Evolutionary conservation across 2,797 vertebrate genomes (phyloP).

Genomic region (Ctenosaura bakeri): DNA sequence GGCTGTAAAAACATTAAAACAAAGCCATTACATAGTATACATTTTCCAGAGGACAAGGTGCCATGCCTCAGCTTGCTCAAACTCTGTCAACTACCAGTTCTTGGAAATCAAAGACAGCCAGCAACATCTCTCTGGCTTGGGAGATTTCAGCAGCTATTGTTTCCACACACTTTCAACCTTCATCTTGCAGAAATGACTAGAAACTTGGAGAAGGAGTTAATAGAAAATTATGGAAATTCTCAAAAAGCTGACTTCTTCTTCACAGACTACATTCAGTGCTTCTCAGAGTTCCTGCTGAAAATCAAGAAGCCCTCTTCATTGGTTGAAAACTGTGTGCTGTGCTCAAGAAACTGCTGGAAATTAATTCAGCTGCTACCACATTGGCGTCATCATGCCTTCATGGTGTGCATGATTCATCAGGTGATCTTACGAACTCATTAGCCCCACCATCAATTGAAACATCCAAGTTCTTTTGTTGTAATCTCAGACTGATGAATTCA

Average conservation of each 20-base stretch:
- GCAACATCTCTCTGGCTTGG: neutral
- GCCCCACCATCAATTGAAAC: conserved; percentile 3
- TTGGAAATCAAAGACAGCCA: neutral
- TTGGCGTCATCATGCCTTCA: conserved; percentile 12
- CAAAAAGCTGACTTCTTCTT: neutral
- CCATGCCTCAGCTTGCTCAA: conserved; percentile 5
- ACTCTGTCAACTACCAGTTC: neutral
- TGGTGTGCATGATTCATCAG: conserved; percentile 31
- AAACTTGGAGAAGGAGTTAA: no score
- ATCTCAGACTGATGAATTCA: neutral
- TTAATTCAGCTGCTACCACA: conserved; percentile 8
- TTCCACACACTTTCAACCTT: neutral
- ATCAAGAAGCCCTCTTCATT: neutral
- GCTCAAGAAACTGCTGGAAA: neutral
- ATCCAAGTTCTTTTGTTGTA: neutral
- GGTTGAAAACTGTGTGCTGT: neutral
- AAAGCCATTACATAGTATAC: neutral
- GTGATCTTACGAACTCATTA: conserved; percentile 36
- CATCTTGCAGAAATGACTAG: neutral
- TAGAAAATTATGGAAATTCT: neutral
- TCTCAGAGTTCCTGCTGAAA: neutral
- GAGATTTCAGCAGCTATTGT: neutral
- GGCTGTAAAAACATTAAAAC: neutral
- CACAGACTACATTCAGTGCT: neutral
- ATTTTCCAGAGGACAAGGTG: neutral